Percentiles rank a stretch among this genome's conserved stretches.
Conservation (phyloP, 2,888 invertebrate genomes). For the Plemyria rubiginata region DNA sequence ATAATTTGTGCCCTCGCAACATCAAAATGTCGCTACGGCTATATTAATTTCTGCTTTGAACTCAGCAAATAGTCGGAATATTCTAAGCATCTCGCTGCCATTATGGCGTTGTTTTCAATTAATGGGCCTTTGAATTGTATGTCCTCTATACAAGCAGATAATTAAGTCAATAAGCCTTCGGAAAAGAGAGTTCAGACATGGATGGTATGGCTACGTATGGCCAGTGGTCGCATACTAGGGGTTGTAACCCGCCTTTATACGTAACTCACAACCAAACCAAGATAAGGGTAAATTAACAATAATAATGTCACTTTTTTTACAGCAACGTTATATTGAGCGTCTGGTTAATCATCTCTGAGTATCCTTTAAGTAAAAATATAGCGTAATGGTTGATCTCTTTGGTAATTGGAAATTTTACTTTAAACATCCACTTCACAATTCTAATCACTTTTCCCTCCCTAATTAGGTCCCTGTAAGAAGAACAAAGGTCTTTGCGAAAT, state of each 20-base stretch:
- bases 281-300: too few species aligned
- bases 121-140: slow-evolving; percentile 34
- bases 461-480: too few species aligned
- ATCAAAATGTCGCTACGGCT: slow-evolving; percentile 8
- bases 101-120: slow-evolving; percentile 31
- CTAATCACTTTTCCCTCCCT: too few species aligned
- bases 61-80: slow-evolving; percentile 27
- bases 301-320: too few species aligned
- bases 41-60: slow-evolving; percentile 33
- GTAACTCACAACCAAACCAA: background rate
- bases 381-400: too few species aligned
- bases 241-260: background rate
- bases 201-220: background rate
- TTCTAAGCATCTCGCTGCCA: slow-evolving; percentile 24
- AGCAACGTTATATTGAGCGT: too few species aligned
- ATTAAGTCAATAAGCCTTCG: slow-evolving; percentile 35
- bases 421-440: too few species aligned
- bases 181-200: slow-evolving; percentile 4
- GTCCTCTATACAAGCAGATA: slow-evolving; percentile 38
- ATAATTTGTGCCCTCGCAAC: slow-evolving; percentile 12
- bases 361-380: too few species aligned
- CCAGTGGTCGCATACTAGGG: background rate
- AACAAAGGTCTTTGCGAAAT: too few species aligned
- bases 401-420: too few species aligned
- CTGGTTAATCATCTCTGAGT: too few species aligned